Evolutionary conservation across 2,888 invertebrate species (phyloP), one percentile per base, ranked within the genome.

Genomic region (Hirtodrosophila cameraria): DNA sequence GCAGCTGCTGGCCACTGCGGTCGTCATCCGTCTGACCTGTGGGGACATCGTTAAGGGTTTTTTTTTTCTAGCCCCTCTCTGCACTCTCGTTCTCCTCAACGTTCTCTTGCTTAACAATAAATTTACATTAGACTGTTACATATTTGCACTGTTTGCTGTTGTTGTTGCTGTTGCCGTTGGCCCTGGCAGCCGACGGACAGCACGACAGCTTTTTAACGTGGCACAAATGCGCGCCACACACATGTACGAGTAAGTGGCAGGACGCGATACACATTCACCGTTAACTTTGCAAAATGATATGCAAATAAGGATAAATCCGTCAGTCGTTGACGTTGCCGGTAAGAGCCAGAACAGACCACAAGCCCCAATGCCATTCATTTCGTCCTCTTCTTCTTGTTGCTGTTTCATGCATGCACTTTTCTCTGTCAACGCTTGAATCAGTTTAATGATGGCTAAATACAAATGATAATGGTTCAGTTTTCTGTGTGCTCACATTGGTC

Each of bases 81-180:
- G 31, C 20, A 7, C 33, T n/a, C 23, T 4, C 6, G 53, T 58
- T 53, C 62, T 36, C 62, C 66, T 62, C 71, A 74, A 68, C 80
- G 68, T 63, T 64, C 54, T 59, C 27, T 68, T 66, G 66, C 66
- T 71, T 67, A 83, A 89, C 89, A 86, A 89, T 89, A 89, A 89
- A 89, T 89, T 89, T 86, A 89, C 87, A 89, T 88, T 88, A 89
- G 80, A 82, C 84, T 74, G 76, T 81, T 80, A 82, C 86, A 88
- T 88, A 88, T 89, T 89, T 88, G 80, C 86, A 81, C 75, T 58
- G 84, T 83, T 74, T 80, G 75, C 70, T 52, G 60, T 74, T 78
- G 62, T 67, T 65, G 64, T 81, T 76, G 80, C 61, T 75, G 81
- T 75, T 75, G 65, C 74, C 65, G 62, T 49, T 64, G 69, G 23